These are phyloP conservation scores for Lepus townsendii DNA, from an alignment of 2,797 vertebrate genomes.

Conservation along the genomic window DNA sequence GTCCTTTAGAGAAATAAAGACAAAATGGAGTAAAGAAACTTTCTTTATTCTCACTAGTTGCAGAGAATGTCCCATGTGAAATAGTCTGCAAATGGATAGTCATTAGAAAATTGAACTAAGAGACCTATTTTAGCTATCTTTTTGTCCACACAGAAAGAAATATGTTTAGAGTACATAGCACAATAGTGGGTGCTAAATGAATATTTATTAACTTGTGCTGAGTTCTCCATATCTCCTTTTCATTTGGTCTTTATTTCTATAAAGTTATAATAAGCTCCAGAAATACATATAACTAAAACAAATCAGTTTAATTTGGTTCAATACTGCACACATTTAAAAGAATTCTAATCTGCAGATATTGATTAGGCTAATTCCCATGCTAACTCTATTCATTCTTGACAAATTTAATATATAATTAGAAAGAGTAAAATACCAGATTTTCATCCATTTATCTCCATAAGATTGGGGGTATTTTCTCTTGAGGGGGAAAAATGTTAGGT, in stretches of 20 bases:
- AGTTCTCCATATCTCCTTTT: background rate
- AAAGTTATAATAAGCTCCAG: background rate
- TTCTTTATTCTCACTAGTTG: constrained; percentile 15
- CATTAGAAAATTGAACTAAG: constrained; percentile 34
- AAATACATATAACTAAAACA: background rate
- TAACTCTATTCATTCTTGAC: background rate
- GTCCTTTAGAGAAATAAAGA: constrained; percentile 1
- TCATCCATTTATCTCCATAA: no score
- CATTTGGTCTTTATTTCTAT: constrained; percentile 31
- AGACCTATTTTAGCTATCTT: background rate
- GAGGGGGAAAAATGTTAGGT: no score
- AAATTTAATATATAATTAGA: background rate
- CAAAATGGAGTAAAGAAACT: background rate
- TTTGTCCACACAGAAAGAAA: background rate
- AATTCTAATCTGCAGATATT: background rate
- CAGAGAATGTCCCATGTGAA: background rate
- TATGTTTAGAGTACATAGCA: constrained; percentile 7
- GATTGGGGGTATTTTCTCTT: no score
- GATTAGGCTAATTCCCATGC: background rate
- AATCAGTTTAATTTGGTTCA: constrained; percentile 45
- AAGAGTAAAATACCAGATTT: background rate
- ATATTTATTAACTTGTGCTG: constrained; percentile 35
- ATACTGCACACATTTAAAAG: background rate
- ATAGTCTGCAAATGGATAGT: background rate
- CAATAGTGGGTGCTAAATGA: background rate